Base-by-base conservation (phyloP, 2,888 invertebrate species). In the Tenthredo mesomela region DNA sequence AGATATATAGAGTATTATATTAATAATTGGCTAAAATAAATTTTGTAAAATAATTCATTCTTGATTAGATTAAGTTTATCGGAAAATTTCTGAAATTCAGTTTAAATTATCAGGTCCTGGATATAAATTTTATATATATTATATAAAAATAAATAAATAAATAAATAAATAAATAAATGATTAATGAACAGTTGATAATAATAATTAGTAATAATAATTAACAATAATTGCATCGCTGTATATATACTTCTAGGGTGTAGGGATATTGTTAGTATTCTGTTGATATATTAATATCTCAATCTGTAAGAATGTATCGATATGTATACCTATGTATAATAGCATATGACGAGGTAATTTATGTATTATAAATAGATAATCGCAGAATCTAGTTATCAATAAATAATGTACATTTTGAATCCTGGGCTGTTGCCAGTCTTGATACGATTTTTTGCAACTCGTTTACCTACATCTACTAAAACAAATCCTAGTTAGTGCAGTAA, bases 321-420 rank as follows among this genome's bases (percentile, higher is more conserved):
- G 47, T 84, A 75, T 25, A 75, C 37, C 50, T 84, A 47, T 78
- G 78, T 43, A 84, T n/a, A 61, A 78, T 78, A 78, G 78, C 78
- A 78, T 78, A 78, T 37, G 37, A 58, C 12, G n/a, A 61, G n/a
- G 61, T 77, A 84, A 85, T 67, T 75, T 71, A 33, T 84, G 84
- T 84, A 85, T 73, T 75, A 67, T 86, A 67, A 84, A 84, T 58
- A 73, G 37, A 40, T 70, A 80, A 50, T 84, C 67, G 37, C 21
- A 61, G 43, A 85, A 82, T 77, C 21, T 47, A 83, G 33, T 50
- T 47, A 43, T 61, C 61, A 65, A 80, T 61, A 80, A 80, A 80
- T 65, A 58, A 21, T 80, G 80, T 80, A 80, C 33, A 80, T 80
- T 80, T 80, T 78, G 75, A 75, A 75, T 75, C n/a, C 10, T 75